Base-by-base conservation (phyloP, 1,140 invertebrate species). In the Schlechtendalia chinensis region DNA sequence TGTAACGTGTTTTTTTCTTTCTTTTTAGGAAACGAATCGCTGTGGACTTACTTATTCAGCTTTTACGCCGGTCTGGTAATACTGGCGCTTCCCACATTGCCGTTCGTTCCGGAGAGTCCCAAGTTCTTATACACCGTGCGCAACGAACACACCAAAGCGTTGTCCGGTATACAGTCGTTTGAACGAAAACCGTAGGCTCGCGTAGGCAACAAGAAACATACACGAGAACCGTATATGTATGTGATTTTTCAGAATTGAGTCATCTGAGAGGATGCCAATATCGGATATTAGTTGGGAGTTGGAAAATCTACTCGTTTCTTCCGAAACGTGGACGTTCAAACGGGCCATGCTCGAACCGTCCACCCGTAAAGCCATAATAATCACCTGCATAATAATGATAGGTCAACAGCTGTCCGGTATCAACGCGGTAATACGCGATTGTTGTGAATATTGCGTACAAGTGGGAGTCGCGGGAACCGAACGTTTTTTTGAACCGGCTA, bases 341-440 rank as follows among this genome's bases (percentile, higher is more conserved):
- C 81, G 80, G n/a, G 71, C 83, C 5, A 58, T 84, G 4, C 53
- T 11, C 11, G 79, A 75, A 71, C 85, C 86, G 1, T 83, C 85
- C 2, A 85, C 94, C 10, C 86, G 89, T 29, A 85, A 93, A 61
- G 91, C 93, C 10, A 84, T 96, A 10, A 83, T 94, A 29, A 87
- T 96, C 63, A 90, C 92, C 5, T 91, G 91, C 84, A 85, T 89
- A 53, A 87, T 94, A 85, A 93, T 95, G 85, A 89, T 90, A 53
- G 93, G 94, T 0, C 94, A 96, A 85, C 94, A 96, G 86, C 88
- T 94, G 61, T 92, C 91, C 83, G 94, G 94, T 58, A 94, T 96
- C 53, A 96, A 96, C 87, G 93, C 93, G 77, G 93, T 93, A 84
- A 88, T 72, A 32, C 24, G 3, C 32, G 32, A 39, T 4, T 39